These are phyloP conservation scores for Tiliacea aurago DNA, from an alignment of 2,888 invertebrate genomes.

Conservation along the genomic window DNA sequence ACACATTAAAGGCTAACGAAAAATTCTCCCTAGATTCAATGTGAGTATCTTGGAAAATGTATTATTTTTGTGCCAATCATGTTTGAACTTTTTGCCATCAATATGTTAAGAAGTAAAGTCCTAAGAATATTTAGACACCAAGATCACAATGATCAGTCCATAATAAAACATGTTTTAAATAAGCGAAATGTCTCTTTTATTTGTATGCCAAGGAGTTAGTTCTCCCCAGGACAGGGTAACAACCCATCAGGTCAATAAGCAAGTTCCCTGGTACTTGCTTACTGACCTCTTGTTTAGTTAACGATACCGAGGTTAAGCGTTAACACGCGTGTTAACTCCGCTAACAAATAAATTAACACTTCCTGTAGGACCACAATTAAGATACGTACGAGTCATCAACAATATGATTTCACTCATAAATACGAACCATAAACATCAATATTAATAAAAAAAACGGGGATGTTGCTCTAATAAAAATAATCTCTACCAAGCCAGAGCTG, in stretches of 20 bases:
- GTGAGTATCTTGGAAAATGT: neutral
- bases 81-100: too few species aligned
- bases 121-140: neutral
- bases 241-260: too few species aligned
- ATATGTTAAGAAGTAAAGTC: neutral
- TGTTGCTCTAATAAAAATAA: too few species aligned
- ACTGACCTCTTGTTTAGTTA: constrained; percentile 6
- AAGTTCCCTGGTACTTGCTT: neutral
- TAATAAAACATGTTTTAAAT: neutral
- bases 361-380: constrained; percentile 49
- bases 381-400: constrained; percentile 6
- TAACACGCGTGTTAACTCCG: constrained; percentile 28
- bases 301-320: constrained; percentile 5
- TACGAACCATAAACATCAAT: neutral
- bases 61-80: too few species aligned
- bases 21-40: neutral
- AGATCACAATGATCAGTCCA: neutral
- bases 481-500: too few species aligned
- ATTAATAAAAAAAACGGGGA: neutral
- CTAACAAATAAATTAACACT: constrained; percentile 46
- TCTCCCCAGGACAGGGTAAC: neutral
- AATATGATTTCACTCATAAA: constrained; percentile 13
- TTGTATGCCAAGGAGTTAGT: neutral
- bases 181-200: neutral
- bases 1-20: too few species aligned